A percentile compares a stretch with the other conserved stretches of the same genome.
phyloP scores from a whole-genome alignment of 2,113 vertebrate genomes.

The Corythornis cristatus region DNA sequence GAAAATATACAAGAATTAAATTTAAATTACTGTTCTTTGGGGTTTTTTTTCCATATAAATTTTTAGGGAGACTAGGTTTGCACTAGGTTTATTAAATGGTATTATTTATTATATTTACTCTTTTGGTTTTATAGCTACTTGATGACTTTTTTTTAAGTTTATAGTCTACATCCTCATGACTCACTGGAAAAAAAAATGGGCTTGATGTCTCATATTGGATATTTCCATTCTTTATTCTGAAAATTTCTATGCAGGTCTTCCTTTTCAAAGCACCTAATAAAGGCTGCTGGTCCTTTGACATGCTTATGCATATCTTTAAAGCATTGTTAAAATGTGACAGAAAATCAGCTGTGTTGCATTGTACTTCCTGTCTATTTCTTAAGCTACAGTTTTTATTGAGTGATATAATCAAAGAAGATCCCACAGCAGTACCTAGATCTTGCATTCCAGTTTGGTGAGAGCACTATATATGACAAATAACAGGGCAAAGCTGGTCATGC shows the following conservation, averaged over 20 bases:
- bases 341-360: not conserved
- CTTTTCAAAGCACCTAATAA: not conserved
- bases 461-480: not conserved
- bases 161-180: not conserved
- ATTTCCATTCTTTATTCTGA: not conserved
- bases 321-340: not conserved
- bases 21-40: not conserved
- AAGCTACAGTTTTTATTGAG: not conserved
- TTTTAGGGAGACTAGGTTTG: not conserved
- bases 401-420: conserved; percentile 26
- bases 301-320: not conserved
- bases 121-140: not conserved
- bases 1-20: not conserved
- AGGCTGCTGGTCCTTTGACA: not conserved
- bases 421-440: not conserved
- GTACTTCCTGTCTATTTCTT: not conserved
- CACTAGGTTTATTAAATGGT: not conserved
- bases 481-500: conserved; percentile 2
- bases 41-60: not conserved
- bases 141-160: not conserved
- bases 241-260: not conserved
- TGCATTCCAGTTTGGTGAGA: not conserved
- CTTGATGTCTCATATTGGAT: not conserved
- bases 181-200: not conserved
- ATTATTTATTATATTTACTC: not conserved